Conservation (phyloP, 2,797 vertebrate genomes). For the Meda fulgida region DNA sequence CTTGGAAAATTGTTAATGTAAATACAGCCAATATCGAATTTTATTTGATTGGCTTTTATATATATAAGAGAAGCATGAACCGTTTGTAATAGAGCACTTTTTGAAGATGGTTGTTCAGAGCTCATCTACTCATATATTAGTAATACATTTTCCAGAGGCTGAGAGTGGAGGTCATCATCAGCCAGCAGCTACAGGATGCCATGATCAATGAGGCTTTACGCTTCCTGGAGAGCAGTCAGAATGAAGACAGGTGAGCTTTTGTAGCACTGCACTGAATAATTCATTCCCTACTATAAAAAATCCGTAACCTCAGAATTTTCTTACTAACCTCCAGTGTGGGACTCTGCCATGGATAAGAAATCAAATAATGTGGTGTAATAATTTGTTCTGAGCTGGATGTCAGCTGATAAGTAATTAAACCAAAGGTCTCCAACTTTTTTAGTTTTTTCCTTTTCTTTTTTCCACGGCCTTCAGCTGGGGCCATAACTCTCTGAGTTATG, state of each 20-base stretch:
- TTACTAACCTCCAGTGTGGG: background rate
- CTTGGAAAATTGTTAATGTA: background rate
- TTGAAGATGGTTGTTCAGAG: background rate
- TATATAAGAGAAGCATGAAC: background rate
- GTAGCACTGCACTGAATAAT: background rate
- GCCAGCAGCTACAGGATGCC: constrained; percentile 81
- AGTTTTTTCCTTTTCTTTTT: constrained; percentile 14
- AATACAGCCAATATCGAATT: background rate
- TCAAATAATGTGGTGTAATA: constrained; percentile 24
- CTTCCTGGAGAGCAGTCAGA: constrained; percentile 72
- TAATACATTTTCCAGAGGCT: constrained; percentile 76
- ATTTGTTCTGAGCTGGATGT: constrained; percentile 4
- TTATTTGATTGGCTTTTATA: background rate
- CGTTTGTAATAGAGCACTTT: background rate
- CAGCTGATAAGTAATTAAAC: constrained; percentile 50
- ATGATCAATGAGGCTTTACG: constrained; percentile 78
- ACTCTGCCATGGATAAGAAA: constrained; percentile 23
- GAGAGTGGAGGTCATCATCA: constrained; percentile 79
- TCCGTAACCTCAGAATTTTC: background rate
- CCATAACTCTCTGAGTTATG: constrained; percentile 40
- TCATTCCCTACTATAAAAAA: background rate
- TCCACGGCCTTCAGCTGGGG: constrained; percentile 9
- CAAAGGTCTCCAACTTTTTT: constrained; percentile 47
- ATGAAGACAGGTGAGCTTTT: constrained; percentile 76
- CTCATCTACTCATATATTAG: constrained; percentile 12